Evolutionary conservation across 92 coral and sea anemone genomes (phyloP), one percentile per base, ranked within the genome.

Genomic region (Muricea muricata): DNA sequence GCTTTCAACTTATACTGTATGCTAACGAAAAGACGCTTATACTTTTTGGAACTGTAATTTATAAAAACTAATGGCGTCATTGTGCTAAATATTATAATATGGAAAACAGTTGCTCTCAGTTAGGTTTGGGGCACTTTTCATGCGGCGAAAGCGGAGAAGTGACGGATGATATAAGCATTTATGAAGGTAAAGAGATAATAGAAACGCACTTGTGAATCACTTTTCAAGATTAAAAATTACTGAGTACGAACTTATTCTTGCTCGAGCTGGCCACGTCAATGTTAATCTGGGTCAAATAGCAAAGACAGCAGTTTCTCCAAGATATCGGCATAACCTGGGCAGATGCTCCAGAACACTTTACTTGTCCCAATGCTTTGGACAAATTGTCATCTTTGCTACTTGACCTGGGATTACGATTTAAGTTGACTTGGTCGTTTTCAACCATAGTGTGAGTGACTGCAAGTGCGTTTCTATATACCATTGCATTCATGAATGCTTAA

Each of bases 331-430:
- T 18, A 52, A 52, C 2, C 6, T 52, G 3, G 60, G 60, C 1
- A 52, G 18, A 1, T 52, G 3, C 18, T 52, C 4, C 18, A 52
- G 60, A 52, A 23, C 60, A 17, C 60, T 52, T 18, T 25, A 25
- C 20, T 52, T 60, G 10, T 40, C 58, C 57, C 79, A 73, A 45
- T 73, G 45, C 45, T 60, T 60, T 31, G 23, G n/a, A 18, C 60
- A 52, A 52, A 13, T 25, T 0, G 23, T 10, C 21, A 52, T 52
- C 3, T 20, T 52, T 13, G 23, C 4, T 17, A 52, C 3, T 1
- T 52, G 60, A 9, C 7, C 21, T 25, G 18, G n/a, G n/a, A n/a
- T n/a, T n/a, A n/a, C n/a, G 60, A 6, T 1, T 6, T 6, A 10
- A 25, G 20, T 52, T 10, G 20, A 52, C 18, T 7, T 52, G 60